Evolutionary conservation across 2,797 vertebrate genomes (phyloP).

Genomic region (Squalus acanthias): DNA sequence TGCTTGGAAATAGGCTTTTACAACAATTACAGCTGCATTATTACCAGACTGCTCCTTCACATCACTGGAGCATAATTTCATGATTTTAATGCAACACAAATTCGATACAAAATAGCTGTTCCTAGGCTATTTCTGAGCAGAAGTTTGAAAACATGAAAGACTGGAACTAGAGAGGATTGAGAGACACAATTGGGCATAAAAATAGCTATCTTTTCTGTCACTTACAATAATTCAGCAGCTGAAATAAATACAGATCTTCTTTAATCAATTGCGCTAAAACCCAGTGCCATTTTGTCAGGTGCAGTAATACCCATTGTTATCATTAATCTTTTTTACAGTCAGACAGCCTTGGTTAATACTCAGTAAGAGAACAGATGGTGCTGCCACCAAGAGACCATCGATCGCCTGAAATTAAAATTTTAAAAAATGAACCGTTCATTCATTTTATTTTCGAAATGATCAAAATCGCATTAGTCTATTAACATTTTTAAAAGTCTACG

Average conservation of each 20-base stretch:
- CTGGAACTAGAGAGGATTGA: neutral
- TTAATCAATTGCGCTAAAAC: neutral
- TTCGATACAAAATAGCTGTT: neutral
- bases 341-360: neutral
- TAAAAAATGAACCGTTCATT: neutral
- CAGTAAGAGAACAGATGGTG: neutral
- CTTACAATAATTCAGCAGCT: neutral
- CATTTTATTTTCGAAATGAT: neutral
- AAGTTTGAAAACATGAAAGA: neutral
- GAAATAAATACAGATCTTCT: neutral
- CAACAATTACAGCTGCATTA: neutral
- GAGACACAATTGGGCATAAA: neutral
- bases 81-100: neutral
- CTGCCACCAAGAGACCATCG: neutral
- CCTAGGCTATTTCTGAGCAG: neutral
- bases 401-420: neutral
- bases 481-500: neutral
- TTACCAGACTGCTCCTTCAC: neutral
- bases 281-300: neutral
- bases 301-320: neutral
- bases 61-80: neutral
- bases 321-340: neutral
- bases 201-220: neutral
- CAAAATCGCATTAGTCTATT: neutral
- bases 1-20: neutral